Percentiles rank a stretch among this genome's conserved stretches.
Evolutionary conservation across 2,797 vertebrate genomes (phyloP).

Genomic region (Muscicapa striata): DNA sequence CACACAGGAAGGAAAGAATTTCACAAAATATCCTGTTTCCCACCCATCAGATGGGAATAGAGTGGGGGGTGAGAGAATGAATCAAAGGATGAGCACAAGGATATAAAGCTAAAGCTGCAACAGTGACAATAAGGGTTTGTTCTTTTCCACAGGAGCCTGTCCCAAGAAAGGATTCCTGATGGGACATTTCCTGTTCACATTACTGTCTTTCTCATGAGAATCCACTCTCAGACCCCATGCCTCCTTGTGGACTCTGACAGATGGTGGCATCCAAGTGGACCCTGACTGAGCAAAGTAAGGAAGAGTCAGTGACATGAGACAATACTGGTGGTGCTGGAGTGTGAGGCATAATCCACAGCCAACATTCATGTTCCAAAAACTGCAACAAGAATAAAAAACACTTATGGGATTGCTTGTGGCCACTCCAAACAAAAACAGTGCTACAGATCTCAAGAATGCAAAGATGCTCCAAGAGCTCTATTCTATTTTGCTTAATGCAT

Average conservation of each 20-base stretch:
- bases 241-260: constrained; percentile 31
- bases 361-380: neutral
- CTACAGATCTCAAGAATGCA: neutral
- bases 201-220: constrained; percentile 79
- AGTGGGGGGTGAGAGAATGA: constrained; percentile 67
- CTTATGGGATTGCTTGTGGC: neutral
- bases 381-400: neutral
- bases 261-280: constrained; percentile 36
- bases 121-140: constrained; percentile 72
- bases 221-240: constrained; percentile 1
- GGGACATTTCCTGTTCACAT: constrained; percentile 76
- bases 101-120: constrained; percentile 62
- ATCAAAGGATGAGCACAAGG: constrained; percentile 73
- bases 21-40: constrained; percentile 77
- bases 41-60: constrained; percentile 64
- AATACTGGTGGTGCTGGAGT: neutral
- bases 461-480: neutral
- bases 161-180: constrained; percentile 73
- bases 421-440: neutral
- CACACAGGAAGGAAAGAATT: constrained; percentile 68
- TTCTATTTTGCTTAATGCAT: neutral
- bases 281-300: constrained; percentile 8
- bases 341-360: neutral
- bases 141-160: constrained; percentile 70
- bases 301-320: neutral